phyloP scores from a whole-genome alignment of 1,140 invertebrate genomes.

The Drosophila orena region DNA sequence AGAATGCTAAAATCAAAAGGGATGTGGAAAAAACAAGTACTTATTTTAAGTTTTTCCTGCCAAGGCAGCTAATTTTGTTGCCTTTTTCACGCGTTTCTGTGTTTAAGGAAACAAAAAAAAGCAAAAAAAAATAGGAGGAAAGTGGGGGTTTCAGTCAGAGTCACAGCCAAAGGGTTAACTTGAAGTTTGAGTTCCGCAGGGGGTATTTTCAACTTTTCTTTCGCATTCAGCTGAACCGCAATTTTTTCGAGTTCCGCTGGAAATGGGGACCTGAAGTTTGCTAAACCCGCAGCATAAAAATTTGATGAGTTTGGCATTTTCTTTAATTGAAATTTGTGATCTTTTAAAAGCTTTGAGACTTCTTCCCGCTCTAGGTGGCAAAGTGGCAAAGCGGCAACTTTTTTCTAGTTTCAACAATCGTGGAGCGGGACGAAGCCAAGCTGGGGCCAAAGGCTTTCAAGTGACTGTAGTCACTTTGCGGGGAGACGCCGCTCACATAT shows the following conservation, averaged over 20 bases:
- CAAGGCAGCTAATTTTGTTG: conserved; percentile 72
- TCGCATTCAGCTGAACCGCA: conserved; percentile 52
- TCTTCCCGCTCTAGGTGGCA: conserved; percentile 25
- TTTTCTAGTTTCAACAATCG: conserved; percentile 27
- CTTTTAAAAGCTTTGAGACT: conserved; percentile 81
- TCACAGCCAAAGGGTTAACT: conserved; percentile 59
- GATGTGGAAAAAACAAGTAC: conserved; percentile 13
- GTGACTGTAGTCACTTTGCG: conserved; percentile 75
- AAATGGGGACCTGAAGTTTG: conserved; percentile 62
- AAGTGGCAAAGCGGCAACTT: not conserved
- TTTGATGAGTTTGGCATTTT: conserved; percentile 84
- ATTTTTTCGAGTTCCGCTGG: conserved; percentile 62
- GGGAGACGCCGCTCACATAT: conserved; percentile 64
- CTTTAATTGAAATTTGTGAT: conserved; percentile 84
- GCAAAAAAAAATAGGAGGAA: conserved; percentile 6
- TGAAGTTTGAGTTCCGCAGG: conserved; percentile 13
- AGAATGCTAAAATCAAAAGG: conserved; percentile 10
- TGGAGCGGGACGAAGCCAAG: not conserved
- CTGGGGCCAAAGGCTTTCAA: conserved; percentile 39
- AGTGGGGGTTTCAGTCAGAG: conserved; percentile 25
- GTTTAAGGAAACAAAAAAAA: conserved; percentile 51
- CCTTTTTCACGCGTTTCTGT: conserved; percentile 78
- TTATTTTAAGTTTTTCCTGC: conserved; percentile 60
- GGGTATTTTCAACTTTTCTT: conserved; percentile 43
- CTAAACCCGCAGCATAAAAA: conserved; percentile 80